Base-by-base conservation (phyloP, 64 coral and sea anemone species). In the Hydrozoanthus tunicans region DNA sequence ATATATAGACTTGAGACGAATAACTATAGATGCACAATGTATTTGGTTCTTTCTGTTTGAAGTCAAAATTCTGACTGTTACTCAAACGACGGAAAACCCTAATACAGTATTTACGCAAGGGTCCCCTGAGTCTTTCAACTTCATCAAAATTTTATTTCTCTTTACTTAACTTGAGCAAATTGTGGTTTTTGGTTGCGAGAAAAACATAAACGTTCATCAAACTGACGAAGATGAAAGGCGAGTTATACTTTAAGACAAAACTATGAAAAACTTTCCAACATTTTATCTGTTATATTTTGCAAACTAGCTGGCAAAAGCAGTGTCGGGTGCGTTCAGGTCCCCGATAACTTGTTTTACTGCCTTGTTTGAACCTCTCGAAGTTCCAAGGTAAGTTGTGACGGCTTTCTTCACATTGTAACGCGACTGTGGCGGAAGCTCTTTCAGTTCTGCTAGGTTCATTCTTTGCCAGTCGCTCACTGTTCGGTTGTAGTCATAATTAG, bases 391-490 rank as follows among this genome's bases (percentile, higher is more conserved):
- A 5, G 92, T 94, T 70, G 77, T 67, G 26, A 96, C 93, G 70
- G 95, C 92, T 66, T 96, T 94, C 83, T 94, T 96, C n/a, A 96
- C 95, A 14, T 96, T 83, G 27, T 89, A 94, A 2, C 77, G 81
- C 23, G 95, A 96, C 53, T 96, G 95, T 17, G 90, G 73, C 32
- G 92, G 92, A 24, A 96, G 64, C 20, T 75, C 55, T 43, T 91
- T 86, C 1, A 96, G 81, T 75, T 96, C 95, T 5, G 77, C 25
- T 9, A 96, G 78, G 43, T 96, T 96, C 95, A 96, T 96, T 82
- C 95, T 69, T 52, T 96, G 86, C 95, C 95, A 96, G 62, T 96
- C 95, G 5, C 88, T 94, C 7, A 96, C 58, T 10, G 95, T 96
- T 60, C 92, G 55, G 3, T 80, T 64, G 56, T 96, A 91, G 62